Evolutionary conservation across 2,797 vertebrate genomes (phyloP).

Genomic region (Morelia viridis): DNA sequence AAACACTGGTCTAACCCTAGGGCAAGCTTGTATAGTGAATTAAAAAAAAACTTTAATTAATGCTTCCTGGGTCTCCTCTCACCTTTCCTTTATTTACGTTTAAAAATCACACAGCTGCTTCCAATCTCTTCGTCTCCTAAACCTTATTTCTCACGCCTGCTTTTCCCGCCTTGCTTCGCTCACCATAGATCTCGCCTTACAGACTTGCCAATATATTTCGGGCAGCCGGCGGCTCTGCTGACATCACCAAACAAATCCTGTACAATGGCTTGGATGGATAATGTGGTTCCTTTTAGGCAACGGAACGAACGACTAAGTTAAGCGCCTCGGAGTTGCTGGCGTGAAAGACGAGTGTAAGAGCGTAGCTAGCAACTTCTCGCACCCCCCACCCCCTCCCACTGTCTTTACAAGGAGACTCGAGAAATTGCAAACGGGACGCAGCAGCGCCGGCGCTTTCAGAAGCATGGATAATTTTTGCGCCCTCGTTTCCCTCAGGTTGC

Average conservation of each 20-base stretch:
- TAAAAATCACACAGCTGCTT: neutral
- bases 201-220: neutral
- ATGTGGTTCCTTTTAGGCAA: neutral
- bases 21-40: neutral
- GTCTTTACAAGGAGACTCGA: too few species aligned
- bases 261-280: constrained; percentile 42
- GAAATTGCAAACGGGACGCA: constrained; percentile 9
- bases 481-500: neutral
- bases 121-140: neutral
- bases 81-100: neutral
- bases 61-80: neutral
- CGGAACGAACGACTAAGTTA: neutral
- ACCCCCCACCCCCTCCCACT: neutral
- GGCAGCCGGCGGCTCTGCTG: constrained; percentile 48
- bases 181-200: constrained; percentile 17
- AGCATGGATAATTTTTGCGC: neutral
- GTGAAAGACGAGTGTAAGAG: neutral
- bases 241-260: constrained; percentile 62
- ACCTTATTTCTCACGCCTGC: neutral
- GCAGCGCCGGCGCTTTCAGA: neutral
- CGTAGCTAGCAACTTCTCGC: neutral
- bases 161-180: neutral
- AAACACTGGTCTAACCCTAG: neutral
- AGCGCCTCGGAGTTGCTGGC: neutral
- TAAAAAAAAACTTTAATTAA: neutral